Evolutionary conservation across 1,140 invertebrate genomes (phyloP).

Genomic region (Eumeta japonica): DNA sequence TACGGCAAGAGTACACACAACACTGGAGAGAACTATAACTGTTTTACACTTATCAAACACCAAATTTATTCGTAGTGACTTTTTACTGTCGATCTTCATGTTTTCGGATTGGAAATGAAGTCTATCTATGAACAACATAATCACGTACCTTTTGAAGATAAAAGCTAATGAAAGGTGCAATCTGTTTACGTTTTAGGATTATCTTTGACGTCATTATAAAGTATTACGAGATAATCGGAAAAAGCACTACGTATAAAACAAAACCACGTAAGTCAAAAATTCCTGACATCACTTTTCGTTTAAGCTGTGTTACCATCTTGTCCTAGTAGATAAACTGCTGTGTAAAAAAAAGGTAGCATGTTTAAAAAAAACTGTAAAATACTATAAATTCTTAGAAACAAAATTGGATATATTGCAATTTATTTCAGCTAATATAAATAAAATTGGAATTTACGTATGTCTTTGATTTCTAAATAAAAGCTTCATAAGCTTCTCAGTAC

Average conservation of each 20-base stretch:
- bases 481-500: too few relatives aligned
- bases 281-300: too few relatives aligned
- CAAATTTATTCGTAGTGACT: slow-evolving; percentile 32
- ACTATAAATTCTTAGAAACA: slow-evolving; percentile 1
- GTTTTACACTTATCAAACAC: slow-evolving; percentile 43
- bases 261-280: slow-evolving; percentile 49
- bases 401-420: slow-evolving; percentile 2
- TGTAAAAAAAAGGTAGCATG: not conserved
- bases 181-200: too few relatives aligned
- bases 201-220: too few relatives aligned
- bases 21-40: slow-evolving; percentile 41
- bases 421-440: not conserved
- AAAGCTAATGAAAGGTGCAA: too few relatives aligned
- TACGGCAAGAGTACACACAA: slow-evolving; percentile 40
- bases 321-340: not conserved
- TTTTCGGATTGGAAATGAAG: slow-evolving; percentile 21
- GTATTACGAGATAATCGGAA: too few relatives aligned
- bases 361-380: not conserved
- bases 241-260: slow-evolving; percentile 43
- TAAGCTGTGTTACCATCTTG: too few relatives aligned
- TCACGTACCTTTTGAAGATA: too few relatives aligned
- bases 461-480: too few relatives aligned
- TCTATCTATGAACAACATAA: slow-evolving; percentile 41
- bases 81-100: slow-evolving; percentile 30
- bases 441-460: slow-evolving; percentile 1